These are phyloP conservation scores for Pogoniulus pusillus DNA, from an alignment of 2,797 vertebrate species.

Conservation along the genomic window DNA sequence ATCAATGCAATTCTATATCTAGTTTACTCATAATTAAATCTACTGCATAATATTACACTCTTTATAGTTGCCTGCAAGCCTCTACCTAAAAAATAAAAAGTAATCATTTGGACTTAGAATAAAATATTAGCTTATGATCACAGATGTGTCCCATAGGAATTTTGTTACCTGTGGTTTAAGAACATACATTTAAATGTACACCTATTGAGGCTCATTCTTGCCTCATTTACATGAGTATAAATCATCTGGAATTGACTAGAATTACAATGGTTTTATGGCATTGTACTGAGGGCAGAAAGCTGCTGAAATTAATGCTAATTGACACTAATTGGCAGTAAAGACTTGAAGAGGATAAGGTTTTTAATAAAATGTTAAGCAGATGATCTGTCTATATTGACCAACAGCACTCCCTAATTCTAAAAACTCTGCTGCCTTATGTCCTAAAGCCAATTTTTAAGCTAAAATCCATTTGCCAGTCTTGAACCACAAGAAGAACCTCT, in stretches of 20 bases:
- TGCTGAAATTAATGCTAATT: conserved; percentile 51
- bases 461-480: background rate
- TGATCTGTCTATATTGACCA: conserved; percentile 17
- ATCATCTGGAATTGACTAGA: conserved; percentile 6
- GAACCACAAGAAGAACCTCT: background rate
- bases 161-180: conserved; percentile 9
- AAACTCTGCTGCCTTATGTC: background rate
- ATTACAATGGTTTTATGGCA: background rate
- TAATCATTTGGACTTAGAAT: background rate
- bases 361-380: conserved; percentile 44
- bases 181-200: background rate
- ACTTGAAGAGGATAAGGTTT: conserved; percentile 31
- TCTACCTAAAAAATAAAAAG: background rate
- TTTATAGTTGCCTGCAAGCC: background rate
- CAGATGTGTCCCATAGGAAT: background rate
- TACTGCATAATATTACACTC: background rate
- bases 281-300: background rate
- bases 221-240: conserved; percentile 7
- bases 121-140: background rate
- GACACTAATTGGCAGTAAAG: conserved; percentile 38
- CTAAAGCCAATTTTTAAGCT: background rate
- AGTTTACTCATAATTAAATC: conserved; percentile 13
- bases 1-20: background rate
- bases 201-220: conserved; percentile 30
- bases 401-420: conserved; percentile 19